phyloP scores from a whole-genome alignment of 2,797 vertebrate genomes.

The Enteromius fasciolatus region DNA sequence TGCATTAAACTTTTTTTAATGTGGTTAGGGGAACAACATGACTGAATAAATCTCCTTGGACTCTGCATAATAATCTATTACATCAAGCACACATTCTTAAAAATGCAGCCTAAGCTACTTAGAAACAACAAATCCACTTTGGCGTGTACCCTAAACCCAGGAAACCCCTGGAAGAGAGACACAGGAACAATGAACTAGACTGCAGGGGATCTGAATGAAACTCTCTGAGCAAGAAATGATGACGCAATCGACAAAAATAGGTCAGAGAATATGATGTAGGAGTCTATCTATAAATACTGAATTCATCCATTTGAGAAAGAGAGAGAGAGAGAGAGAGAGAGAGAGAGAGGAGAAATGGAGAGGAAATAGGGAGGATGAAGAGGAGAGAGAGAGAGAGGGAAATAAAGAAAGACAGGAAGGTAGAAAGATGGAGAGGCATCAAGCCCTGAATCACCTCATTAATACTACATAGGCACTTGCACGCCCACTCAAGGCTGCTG shows the following conservation, averaged over 20 bases:
- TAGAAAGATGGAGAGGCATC: constrained; percentile 13
- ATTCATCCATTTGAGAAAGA: constrained; percentile 47
- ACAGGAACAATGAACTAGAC: constrained; percentile 20
- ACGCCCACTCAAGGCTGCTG: constrained; percentile 43
- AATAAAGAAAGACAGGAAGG: neutral
- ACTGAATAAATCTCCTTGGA: neutral
- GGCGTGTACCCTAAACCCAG: constrained; percentile 9
- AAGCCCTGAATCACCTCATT: constrained; percentile 62
- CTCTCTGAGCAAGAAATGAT: constrained; percentile 32
- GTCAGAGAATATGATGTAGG: constrained; percentile 55
- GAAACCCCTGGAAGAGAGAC: constrained; percentile 22
- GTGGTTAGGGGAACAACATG: neutral
- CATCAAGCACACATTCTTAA: neutral
- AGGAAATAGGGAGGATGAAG: neutral
- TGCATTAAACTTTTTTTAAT: neutral
- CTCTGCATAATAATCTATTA: constrained; percentile 10
- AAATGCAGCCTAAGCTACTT: neutral
- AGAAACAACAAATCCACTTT: constrained; percentile 18
- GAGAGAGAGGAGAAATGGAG: neutral
- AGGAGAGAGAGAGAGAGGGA: neutral
- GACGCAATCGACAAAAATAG: constrained; percentile 60
- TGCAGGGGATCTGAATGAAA: constrained; percentile 44
- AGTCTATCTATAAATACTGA: constrained; percentile 56
- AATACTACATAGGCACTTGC: constrained; percentile 63
- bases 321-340: neutral